Conservation (phyloP, 2,888 invertebrate species). For the Diarsia dahlii region DNA sequence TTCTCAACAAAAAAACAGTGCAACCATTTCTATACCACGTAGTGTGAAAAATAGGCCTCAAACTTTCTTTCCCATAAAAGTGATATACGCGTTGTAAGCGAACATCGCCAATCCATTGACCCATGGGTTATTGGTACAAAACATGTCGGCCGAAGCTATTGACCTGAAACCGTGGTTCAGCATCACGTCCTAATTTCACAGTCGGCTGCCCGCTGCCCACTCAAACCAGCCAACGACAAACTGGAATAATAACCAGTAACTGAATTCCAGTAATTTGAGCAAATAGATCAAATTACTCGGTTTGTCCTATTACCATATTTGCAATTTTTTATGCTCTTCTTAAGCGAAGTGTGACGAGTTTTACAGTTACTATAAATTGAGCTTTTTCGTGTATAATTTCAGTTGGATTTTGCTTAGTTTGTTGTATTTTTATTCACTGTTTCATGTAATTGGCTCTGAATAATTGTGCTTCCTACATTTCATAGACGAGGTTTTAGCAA, state of each 20-base stretch:
- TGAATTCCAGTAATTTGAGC: constrained; percentile 66
- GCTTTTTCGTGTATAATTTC: constrained; percentile 7
- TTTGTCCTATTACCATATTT: constrained; percentile 23
- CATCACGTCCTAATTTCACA: constrained; percentile 80
- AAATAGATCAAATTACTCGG: constrained; percentile 52
- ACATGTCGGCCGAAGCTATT: constrained; percentile 75
- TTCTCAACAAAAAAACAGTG: not conserved
- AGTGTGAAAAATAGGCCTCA: constrained; percentile 2
- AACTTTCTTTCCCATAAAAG: constrained; percentile 39
- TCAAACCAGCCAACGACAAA: constrained; percentile 67
- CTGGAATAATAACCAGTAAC: constrained; percentile 63
- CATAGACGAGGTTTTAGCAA: not conserved
- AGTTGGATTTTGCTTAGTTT: not conserved
- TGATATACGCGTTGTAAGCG: constrained; percentile 24
- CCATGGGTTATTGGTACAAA: constrained; percentile 47
- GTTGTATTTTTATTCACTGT: not conserved
- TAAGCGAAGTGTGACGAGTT: constrained; percentile 1
- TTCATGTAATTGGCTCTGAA: not conserved
- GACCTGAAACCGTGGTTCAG: constrained; percentile 77
- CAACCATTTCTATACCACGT: not conserved
- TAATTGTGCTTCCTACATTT: not conserved
- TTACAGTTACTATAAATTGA: not conserved
- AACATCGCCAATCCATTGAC: constrained; percentile 40
- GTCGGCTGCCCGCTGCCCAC: constrained; percentile 70
- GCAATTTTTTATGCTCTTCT: not conserved